Percentiles rank a stretch among this genome's conserved stretches.
These are phyloP conservation scores for Acrossocheilus wenchowensis DNA, from an alignment of 2,797 vertebrate genomes.

Conservation along the genomic window DNA sequence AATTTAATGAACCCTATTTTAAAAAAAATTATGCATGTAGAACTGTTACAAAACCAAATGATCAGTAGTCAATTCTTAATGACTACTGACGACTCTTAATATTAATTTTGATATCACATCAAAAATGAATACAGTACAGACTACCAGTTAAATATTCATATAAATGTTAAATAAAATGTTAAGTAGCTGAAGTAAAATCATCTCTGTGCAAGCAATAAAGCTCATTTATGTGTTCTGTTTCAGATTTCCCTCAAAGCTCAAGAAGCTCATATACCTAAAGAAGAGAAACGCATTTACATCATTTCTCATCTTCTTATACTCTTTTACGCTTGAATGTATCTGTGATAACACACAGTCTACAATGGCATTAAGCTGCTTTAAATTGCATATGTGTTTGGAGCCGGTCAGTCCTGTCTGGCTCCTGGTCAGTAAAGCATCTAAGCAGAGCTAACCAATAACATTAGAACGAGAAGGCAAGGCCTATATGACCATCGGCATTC, in stretches of 20 bases:
- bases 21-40: neutral
- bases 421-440: constrained; percentile 9
- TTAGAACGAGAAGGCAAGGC: constrained; percentile 7
- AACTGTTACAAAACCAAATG: neutral
- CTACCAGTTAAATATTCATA: neutral
- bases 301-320: neutral
- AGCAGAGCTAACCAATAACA: constrained; percentile 28
- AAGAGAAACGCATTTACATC: neutral
- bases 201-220: neutral
- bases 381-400: neutral
- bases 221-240: neutral
- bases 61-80: neutral
- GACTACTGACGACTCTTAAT: neutral
- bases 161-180: neutral
- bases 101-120: neutral
- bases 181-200: neutral
- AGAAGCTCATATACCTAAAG: neutral
- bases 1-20: neutral
- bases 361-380: neutral
- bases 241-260: neutral
- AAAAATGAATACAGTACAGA: neutral
- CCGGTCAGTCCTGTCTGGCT: neutral
- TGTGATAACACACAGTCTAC: neutral
- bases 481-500: constrained; percentile 27
- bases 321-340: neutral